Evolutionary conservation across 2,113 vertebrate genomes (phyloP).

Genomic region (Rhabdornis inornatus): DNA sequence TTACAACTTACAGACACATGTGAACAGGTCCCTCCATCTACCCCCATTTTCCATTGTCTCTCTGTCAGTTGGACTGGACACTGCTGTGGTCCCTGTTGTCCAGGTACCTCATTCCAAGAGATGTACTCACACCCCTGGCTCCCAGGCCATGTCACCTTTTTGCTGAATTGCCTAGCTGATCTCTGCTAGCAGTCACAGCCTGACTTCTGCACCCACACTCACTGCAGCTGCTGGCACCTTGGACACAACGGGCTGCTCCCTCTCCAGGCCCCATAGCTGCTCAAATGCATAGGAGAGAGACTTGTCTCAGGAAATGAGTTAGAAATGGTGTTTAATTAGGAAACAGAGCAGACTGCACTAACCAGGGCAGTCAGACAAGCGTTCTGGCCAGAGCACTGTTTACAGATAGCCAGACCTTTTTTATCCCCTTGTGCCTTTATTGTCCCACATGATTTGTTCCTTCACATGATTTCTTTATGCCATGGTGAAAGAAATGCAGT

Average conservation of each 20-base stretch:
- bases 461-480: neutral
- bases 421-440: neutral
- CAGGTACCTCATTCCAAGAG: neutral
- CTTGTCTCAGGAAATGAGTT: neutral
- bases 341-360: neutral
- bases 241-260: neutral
- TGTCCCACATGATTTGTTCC: neutral
- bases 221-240: neutral
- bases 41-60: neutral
- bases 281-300: neutral
- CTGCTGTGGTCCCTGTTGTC: neutral
- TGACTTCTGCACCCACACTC: neutral
- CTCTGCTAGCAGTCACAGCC: neutral
- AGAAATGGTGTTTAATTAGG: neutral
- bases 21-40: neutral
- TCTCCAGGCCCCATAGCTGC: neutral
- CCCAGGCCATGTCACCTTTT: no score
- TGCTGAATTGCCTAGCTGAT: neutral
- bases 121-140: rapidly evolving
- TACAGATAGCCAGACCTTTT: neutral
- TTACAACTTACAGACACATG: neutral
- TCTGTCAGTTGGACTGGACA: neutral
- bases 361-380: neutral
- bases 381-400: neutral
- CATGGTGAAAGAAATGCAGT: neutral